A percentile compares a stretch with the other conserved stretches of the same genome.
Evolutionary conservation across 2,113 vertebrate species (phyloP).

Genomic region (Ptilorrhoa leucosticta): DNA sequence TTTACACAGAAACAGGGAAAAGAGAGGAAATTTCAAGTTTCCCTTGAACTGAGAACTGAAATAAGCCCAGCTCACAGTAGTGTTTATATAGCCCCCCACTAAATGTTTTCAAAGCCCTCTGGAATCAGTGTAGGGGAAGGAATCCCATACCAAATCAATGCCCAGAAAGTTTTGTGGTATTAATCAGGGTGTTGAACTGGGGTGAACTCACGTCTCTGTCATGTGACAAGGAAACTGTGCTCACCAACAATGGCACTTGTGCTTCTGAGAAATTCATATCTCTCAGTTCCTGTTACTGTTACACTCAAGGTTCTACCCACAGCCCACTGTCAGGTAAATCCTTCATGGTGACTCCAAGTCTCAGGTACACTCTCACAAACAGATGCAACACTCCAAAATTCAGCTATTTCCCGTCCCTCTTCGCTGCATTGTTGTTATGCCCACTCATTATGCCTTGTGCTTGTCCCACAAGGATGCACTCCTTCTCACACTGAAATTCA

Average conservation of each 20-base stretch:
- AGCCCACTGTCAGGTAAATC: not conserved
- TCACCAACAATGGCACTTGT: not conserved
- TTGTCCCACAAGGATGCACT: not conserved
- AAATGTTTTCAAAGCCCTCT: not conserved
- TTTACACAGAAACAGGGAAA: not conserved
- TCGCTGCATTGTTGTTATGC: not conserved
- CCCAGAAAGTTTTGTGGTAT: not conserved
- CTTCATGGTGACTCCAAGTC: accelerated
- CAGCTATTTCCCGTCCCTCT: accelerated
- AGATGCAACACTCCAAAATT: not conserved
- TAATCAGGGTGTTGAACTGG: not conserved
- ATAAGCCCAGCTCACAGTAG: not conserved
- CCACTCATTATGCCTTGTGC: not conserved
- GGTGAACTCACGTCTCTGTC: not conserved
- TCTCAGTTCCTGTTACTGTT: not conserved
- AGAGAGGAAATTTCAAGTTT: not conserved
- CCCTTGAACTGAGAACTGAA: not conserved
- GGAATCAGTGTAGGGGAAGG: not conserved
- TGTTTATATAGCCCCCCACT: accelerated
- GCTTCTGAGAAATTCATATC: not conserved
- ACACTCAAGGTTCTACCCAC: not conserved
- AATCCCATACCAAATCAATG: not conserved
- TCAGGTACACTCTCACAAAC: not conserved
- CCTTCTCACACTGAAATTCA: not conserved
- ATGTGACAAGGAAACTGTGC: not conserved